Base-by-base conservation (phyloP, 2,113 vertebrate genomes). In the western clawed frog (Xenopus tropicalis) region DNA sequence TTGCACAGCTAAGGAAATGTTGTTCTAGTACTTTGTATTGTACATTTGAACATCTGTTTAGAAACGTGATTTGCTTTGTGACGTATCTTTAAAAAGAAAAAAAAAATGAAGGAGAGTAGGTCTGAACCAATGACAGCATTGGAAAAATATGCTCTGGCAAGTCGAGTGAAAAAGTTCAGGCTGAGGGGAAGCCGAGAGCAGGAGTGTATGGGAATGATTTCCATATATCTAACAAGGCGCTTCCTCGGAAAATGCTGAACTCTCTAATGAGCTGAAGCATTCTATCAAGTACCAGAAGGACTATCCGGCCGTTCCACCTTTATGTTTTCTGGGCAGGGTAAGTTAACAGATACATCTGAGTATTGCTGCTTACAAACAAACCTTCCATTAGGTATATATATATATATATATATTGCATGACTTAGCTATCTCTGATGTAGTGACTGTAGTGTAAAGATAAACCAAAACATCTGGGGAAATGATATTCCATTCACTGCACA, bases 91-190 rank as follows among this genome's bases (percentile, higher is more conserved):
- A 69, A 68, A 62, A 59, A 67, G 13, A 57, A 57, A 57, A 57
- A 59, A 59, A 59, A 69, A 48, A 48, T 14, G 4, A 48, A 48
- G 14, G 46, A 17, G 16, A 17, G 16, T 4, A 14, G 46, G 57
- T 37, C 59, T 22, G 29, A 69, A 57, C 73, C 73, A 63, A 56
- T 76, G 48, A 76, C 73, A 69, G 52, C 73, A 76, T 69, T 56
- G 61, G 73, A 62, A 63, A 76, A 76, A 76, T 69, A 76, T 76
- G 73, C 51, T 52, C 63, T 69, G 66, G 73, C 72, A 74, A 48
- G 52, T n/a, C 21, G 52, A 22, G 52, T 56, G 48, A 76, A 69
- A 63, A 76, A 56, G 66, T 76, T 76, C 58, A 76, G 66, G 13
- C 66, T 63, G 66, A 56, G 29, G 29, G 57, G 46, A 69, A 68